Percentiles rank a stretch among this genome's conserved stretches.
Conservation (phyloP, 1,140 invertebrate species). For the Marisa cornuarietis region DNA sequence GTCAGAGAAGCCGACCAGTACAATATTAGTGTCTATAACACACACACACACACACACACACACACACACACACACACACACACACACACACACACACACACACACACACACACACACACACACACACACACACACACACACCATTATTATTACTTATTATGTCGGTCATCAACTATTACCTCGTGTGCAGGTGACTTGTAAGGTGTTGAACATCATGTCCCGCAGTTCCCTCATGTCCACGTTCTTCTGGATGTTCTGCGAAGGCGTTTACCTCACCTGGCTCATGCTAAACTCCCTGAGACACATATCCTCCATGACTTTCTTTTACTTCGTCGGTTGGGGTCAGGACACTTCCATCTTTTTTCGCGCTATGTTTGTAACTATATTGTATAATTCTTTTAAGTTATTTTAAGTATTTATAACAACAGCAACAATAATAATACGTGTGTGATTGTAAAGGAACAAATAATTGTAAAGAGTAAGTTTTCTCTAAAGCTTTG, state of each 20-base stretch:
- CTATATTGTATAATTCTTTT: no score
- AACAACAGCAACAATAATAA: neutral
- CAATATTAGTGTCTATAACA: no score
- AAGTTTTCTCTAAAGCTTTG: neutral
- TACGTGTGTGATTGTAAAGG: no score
- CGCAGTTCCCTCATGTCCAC: constrained; percentile 31
- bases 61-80: no score
- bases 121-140: neutral
- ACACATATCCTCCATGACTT: constrained; percentile 66
- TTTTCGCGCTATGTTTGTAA: no score
- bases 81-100: constrained; percentile 1
- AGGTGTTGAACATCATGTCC: constrained; percentile 25
- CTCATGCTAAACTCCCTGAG: constrained; percentile 69
- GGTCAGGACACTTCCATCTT: constrained; percentile 53
- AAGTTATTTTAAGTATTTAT: no score
- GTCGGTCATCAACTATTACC: neutral
- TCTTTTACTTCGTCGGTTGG: constrained; percentile 71
- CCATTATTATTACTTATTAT: neutral
- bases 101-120: neutral
- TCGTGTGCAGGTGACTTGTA: constrained; percentile 22
- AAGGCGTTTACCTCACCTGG: constrained; percentile 70
- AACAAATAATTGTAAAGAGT: no score
- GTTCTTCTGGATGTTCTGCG: constrained; percentile 70
- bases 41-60: neutral
- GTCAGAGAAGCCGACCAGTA: no score